These are phyloP conservation scores for Chaetura pelagica DNA, from an alignment of 2,113 vertebrate genomes.

Conservation along the genomic window DNA sequence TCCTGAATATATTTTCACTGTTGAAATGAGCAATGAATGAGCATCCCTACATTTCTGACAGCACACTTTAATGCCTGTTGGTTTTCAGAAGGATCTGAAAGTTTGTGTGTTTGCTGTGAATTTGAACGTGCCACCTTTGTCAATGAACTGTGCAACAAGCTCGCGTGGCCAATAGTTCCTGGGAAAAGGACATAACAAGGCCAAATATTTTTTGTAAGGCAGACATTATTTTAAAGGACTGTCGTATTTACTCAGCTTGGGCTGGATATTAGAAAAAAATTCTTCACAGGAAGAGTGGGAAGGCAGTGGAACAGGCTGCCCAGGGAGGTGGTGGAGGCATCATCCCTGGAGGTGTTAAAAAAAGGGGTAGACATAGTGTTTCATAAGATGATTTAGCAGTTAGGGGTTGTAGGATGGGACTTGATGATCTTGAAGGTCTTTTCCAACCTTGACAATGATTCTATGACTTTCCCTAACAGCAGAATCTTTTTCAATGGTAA, in stretches of 20 bases:
- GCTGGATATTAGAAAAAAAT: too few relatives aligned
- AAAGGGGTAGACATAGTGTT: too few relatives aligned
- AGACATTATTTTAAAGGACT: background rate
- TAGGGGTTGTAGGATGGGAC: too few relatives aligned
- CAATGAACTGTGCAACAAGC: background rate
- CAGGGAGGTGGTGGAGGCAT: too few relatives aligned
- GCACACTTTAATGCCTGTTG: background rate
- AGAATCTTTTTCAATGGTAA: background rate
- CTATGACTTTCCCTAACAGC: background rate
- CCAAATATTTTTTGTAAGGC: background rate
- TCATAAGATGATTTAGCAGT: too few relatives aligned
- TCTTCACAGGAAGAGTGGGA: too few relatives aligned
- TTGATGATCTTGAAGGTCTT: too few relatives aligned
- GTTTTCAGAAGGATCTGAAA: background rate
- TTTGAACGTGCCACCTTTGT: background rate
- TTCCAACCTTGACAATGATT: too few relatives aligned
- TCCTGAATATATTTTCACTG: background rate
- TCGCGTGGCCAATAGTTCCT: background rate
- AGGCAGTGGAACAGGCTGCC: too few relatives aligned
- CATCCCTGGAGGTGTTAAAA: too few relatives aligned
- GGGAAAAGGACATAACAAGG: background rate
- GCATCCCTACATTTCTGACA: accelerated
- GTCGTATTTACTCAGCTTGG: background rate
- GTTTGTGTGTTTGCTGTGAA: background rate
- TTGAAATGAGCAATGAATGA: background rate